Base-by-base conservation (phyloP, 2,888 invertebrate genomes). In the Auanema sp. region DNA sequence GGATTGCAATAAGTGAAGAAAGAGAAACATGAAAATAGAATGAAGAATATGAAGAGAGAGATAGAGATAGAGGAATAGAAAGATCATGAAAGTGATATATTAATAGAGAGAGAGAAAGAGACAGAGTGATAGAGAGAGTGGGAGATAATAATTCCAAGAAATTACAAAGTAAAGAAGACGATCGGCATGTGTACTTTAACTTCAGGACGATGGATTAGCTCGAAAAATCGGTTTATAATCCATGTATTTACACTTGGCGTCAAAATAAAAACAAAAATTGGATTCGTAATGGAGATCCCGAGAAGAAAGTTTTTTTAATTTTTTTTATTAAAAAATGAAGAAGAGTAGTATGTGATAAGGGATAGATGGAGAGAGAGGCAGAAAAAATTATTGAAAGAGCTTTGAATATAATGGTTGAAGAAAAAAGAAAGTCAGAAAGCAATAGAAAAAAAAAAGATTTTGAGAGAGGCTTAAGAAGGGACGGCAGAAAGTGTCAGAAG, bases 11-110 rank as follows among this genome's bases (percentile, higher is more conserved):
- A 25, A 16, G 24, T 52, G 6, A 18, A 2, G 16, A 23, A 16
- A 52, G 21, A 25, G 21, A 8, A 12, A n/a, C 10, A 21, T 6
- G 6, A 12, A 52, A 12, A 52, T 12, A 52, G 52, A 52, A 6
- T 8, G 52, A 52, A 18, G 12, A 12, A 52, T 4, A 52, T 12
- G 16, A 12, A 25, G 23, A n/a, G 24, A 21, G 24, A n/a, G 24
- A 52, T 6, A 52, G 52, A 52, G 52, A 52, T 4, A 23, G 52
- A 52, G 52, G 12, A 12, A 52, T 4, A 52, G 52, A 52, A 12
- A 25, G 23, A 33, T n/a, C n/a, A n/a, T n/a, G n/a, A 33, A 33
- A 33, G 33, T 33, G 33, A 33, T 8, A 5, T 33, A 8, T 33
- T 3, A 3, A 33, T 33, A 33, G 3, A 33, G 4, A 33, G 33